These are phyloP conservation scores for Ursus arctos DNA, from an alignment of 2,113 vertebrate species.

Conservation along the genomic window DNA sequence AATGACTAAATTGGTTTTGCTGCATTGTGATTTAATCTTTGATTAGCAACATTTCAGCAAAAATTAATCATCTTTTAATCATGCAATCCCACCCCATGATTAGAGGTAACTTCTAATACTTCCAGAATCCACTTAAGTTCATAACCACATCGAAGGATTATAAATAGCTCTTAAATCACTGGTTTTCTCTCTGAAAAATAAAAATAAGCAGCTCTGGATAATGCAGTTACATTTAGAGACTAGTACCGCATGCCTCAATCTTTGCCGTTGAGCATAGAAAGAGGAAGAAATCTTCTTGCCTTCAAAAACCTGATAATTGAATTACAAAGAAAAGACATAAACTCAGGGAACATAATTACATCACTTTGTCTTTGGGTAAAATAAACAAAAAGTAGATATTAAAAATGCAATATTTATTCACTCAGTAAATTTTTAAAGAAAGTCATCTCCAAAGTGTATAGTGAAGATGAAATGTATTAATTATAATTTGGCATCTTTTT, in stretches of 20 bases:
- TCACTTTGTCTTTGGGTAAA: slow-evolving; percentile 14
- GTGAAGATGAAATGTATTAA: neutral
- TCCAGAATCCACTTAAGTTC: neutral
- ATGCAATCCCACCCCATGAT: neutral
- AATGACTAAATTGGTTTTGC: neutral
- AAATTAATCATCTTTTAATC: slow-evolving; percentile 36
- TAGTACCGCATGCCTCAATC: neutral
- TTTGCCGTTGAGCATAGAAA: neutral
- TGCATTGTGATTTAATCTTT: slow-evolving; percentile 29
- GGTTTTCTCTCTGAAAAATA: slow-evolving; percentile 6
- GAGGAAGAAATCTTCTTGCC: neutral
- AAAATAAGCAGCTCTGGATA: neutral
- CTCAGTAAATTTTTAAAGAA: neutral
- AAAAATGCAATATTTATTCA: neutral
- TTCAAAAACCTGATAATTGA: slow-evolving; percentile 2
- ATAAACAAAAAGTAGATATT: neutral
- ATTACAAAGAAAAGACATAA: neutral
- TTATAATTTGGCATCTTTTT: neutral
- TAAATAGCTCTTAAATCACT: neutral
- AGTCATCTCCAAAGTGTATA: neutral
- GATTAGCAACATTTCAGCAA: neutral
- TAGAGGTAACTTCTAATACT: neutral
- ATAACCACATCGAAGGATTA: neutral
- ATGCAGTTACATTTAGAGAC: slow-evolving; percentile 6
- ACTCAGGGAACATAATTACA: neutral